These are phyloP conservation scores for Semaprochilodus insignis DNA, from an alignment of 2,797 vertebrate species.

Conservation along the genomic window DNA sequence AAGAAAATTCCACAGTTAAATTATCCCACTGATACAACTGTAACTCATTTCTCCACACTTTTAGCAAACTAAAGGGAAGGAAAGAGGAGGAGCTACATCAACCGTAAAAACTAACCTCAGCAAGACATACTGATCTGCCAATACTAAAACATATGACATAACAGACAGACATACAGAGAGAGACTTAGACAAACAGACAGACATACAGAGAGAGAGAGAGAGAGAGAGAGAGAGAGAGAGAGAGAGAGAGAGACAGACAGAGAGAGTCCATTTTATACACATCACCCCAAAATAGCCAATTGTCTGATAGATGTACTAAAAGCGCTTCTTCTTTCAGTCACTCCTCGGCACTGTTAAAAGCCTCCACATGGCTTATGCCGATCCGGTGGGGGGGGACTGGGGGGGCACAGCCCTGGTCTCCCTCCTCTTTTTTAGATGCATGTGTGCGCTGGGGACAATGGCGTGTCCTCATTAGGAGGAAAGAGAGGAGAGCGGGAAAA, in stretches of 20 bases:
- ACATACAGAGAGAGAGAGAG: background rate
- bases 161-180: background rate
- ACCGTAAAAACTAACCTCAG: background rate
- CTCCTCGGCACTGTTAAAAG: conserved; percentile 75
- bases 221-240: background rate
- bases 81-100: too few relatives aligned
- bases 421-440: conserved; percentile 55
- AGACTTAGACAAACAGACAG: background rate
- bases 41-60: too few relatives aligned
- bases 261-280: conserved; percentile 54
- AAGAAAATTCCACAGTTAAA: background rate
- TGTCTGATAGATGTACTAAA: conserved; percentile 64
- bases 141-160: conserved; percentile 3
- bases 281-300: conserved; percentile 58
- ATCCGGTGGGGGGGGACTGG: conserved; percentile 63
- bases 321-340: conserved; percentile 67
- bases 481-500: conserved; percentile 53
- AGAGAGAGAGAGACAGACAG: conserved; percentile 29
- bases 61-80: too few relatives aligned
- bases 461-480: conserved; percentile 59
- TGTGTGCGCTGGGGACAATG: conserved; percentile 62
- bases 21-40: background rate
- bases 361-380: conserved; percentile 66
- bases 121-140: background rate
- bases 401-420: conserved; percentile 69